Conservation (phyloP, 1,140 invertebrate species). For the Chironomus striatipennis region DNA sequence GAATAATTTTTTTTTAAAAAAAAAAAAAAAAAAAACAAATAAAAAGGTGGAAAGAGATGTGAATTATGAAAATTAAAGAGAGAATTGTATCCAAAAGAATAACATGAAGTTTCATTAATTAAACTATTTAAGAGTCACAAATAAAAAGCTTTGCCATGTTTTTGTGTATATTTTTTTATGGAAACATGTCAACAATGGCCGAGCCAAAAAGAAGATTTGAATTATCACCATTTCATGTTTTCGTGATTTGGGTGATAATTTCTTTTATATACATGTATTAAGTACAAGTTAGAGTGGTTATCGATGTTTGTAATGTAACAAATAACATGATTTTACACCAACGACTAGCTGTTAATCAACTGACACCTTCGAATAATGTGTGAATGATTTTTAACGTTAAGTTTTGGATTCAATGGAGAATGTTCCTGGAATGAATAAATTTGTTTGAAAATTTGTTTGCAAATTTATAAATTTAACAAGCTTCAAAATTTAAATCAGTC, state of each 20-base stretch:
- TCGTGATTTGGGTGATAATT: constrained; percentile 8
- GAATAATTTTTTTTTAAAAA: too few species aligned
- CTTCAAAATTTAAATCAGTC: too few species aligned
- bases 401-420: too few species aligned
- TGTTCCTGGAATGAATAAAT: too few species aligned
- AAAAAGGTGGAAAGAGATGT: neutral
- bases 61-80: neutral
- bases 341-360: too few species aligned
- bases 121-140: neutral
- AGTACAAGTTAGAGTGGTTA: neutral
- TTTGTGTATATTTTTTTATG: neutral
- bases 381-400: too few species aligned
- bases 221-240: constrained; percentile 7
- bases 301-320: neutral
- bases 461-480: too few species aligned
- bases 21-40: too few species aligned
- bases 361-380: too few species aligned
- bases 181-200: neutral
- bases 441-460: too few species aligned
- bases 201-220: neutral
- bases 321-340: too few species aligned
- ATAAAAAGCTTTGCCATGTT: too few species aligned
- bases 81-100: neutral
- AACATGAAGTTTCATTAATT: constrained; percentile 9
- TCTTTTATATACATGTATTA: neutral